Evolutionary conservation across 2,888 invertebrate species (phyloP), one percentile per base, ranked within the genome.

Genomic region (Apamea crenata): DNA sequence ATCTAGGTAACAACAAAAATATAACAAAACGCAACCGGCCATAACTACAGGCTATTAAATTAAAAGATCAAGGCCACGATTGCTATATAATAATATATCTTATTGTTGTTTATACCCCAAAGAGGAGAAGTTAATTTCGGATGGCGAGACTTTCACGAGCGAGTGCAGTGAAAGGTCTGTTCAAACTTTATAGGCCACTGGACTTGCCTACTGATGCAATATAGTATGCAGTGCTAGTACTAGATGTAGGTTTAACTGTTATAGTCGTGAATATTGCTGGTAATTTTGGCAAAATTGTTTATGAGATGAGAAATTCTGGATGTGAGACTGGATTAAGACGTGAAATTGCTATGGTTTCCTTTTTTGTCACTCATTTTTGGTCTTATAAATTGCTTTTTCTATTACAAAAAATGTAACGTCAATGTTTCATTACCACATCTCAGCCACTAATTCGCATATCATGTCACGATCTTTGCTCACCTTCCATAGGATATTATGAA

Each of bases 151-250:
- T 90, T 89, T 89, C 87, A 63, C 89, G 47, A 80, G 21, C 29
- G 12, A 69, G 66, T 82, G 32, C 40, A 80, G 88, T 90, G 88
- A 88, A 88, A 88, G 90, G 90, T 59, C 16, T 16, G 40, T 74
- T 82, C 7, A 56, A 53, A 70, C 50, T 73, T 84, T 79, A 87
- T 82, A 83, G 82, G 83, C 69, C 77, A 83, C 71, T 84, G 89
- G 90, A 80, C 80, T 77, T 66, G 80, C 83, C 80, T 61, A 73
- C 72, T 76, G 77, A 74, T 75, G 77, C 69, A 76, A 87, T 74
- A 78, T 84, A 53, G 59, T 78, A 74, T 84, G 78, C 80, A 69
- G 65, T 47, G 47, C 25, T 68, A 56, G 40, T 47, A 14, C 21
- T 61, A 16, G 59, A 50, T 69, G 50, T 73, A 29, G 44, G 8